A percentile compares a stretch with the other conserved stretches of the same genome.
phyloP scores from a whole-genome alignment of 1,140 invertebrate species.

The Agrypnia vestita region DNA sequence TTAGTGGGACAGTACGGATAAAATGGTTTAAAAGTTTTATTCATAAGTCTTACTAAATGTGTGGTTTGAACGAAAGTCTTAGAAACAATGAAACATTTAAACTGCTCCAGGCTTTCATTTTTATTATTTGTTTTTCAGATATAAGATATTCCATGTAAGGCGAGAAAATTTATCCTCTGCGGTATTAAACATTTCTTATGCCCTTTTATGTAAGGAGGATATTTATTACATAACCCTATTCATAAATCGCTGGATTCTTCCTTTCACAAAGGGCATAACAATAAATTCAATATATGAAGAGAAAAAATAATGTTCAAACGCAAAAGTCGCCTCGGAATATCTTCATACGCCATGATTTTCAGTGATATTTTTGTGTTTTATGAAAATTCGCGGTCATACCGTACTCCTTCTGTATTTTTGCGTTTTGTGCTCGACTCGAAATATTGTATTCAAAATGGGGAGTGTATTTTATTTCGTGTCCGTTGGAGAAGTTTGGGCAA shows the following conservation, averaged over 20 bases:
- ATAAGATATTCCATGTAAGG: background rate
- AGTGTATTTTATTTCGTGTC: no score
- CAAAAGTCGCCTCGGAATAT: background rate
- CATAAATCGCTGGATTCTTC: slow-evolving; percentile 25
- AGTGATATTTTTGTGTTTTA: no score
- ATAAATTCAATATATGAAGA: slow-evolving; percentile 22
- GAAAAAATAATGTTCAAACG: background rate
- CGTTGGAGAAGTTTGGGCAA: no score
- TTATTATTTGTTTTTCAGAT: slow-evolving; percentile 3
- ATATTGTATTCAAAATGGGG: no score
- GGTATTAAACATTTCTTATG: slow-evolving; percentile 34
- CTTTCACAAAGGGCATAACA: slow-evolving; percentile 29
- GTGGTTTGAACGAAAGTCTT: background rate
- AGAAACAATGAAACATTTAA: slow-evolving; percentile 3
- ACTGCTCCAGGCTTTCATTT: background rate
- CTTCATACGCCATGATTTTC: background rate
- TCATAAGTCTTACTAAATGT: background rate
- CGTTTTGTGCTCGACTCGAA: no score
- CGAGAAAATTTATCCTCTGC: slow-evolving; percentile 2
- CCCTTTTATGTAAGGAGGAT: background rate
- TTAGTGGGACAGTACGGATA: no score
- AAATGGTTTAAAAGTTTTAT: background rate
- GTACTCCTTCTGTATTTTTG: no score
- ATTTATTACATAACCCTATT: slow-evolving; percentile 25
- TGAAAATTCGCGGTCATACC: no score